phyloP scores from a whole-genome alignment of 2,113 vertebrate species.

The Chionis minor region DNA sequence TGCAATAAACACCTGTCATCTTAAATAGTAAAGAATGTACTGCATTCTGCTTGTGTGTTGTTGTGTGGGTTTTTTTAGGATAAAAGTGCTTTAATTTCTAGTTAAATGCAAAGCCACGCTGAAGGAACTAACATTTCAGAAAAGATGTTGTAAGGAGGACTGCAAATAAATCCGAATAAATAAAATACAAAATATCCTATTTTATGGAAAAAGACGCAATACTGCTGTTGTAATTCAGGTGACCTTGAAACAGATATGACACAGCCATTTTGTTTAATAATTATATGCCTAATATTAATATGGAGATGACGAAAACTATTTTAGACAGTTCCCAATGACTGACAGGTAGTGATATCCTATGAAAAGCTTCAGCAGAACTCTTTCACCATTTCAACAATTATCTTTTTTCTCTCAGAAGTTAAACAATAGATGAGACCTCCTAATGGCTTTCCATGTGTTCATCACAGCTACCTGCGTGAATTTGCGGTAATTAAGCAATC shows the following conservation, averaged over 20 bases:
- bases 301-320: constrained; percentile 4
- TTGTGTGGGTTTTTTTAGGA: not conserved
- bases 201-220: not conserved
- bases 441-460: constrained; percentile 62
- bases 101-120: not conserved
- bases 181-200: not conserved
- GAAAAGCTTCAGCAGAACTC: not conserved
- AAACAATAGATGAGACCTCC: constrained; percentile 55
- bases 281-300: not conserved
- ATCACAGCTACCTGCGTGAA: constrained; percentile 44
- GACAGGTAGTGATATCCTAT: not conserved
- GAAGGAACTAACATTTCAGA: not conserved
- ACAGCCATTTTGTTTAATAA: not conserved
- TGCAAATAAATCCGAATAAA: not conserved
- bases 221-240: not conserved
- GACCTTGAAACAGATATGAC: constrained; percentile 10
- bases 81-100: constrained; percentile 12
- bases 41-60: not conserved
- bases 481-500: constrained; percentile 71
- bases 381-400: not conserved
- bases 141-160: not conserved
- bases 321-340: constrained; percentile 8
- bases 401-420: constrained; percentile 36
- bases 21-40: constrained; percentile 50
- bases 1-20: constrained; percentile 67